phyloP scores from a whole-genome alignment of 2,797 vertebrate species.

The Fringilla coelebs region DNA sequence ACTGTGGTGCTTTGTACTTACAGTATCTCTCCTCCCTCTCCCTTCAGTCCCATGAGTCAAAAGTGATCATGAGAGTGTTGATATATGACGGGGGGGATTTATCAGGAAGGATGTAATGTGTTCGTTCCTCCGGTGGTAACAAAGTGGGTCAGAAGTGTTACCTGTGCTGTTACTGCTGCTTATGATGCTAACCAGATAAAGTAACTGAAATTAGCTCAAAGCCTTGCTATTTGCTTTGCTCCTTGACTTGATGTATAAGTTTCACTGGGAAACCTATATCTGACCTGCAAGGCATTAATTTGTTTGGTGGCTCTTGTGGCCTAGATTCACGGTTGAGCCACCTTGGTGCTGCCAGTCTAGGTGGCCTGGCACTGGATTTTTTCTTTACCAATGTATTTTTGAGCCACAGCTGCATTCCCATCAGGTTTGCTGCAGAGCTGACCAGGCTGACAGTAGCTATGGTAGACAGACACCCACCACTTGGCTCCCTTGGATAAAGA shows the following conservation, averaged over 20 bases:
- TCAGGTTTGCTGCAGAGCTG: background rate
- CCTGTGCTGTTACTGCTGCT: background rate
- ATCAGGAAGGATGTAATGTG: background rate
- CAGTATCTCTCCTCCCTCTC: background rate
- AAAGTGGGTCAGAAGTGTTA: background rate
- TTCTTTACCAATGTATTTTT: background rate
- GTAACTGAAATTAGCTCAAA: background rate
- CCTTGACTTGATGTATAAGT: background rate
- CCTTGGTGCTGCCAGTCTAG: background rate
- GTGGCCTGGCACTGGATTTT: background rate
- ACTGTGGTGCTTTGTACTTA: background rate
- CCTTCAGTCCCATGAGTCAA: background rate
- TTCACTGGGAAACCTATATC: background rate
- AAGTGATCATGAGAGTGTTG: background rate
- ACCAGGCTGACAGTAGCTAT: background rate
- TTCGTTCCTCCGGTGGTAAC: background rate
- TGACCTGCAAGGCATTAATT: background rate
- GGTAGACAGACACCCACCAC: accelerated
- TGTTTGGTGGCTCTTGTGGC: background rate
- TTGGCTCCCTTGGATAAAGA: background rate
- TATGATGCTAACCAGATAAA: background rate
- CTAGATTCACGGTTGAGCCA: accelerated
- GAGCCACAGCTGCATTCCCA: background rate
- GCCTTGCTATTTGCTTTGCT: background rate
- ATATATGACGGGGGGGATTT: background rate